Base-by-base conservation (phyloP, 2,113 vertebrate species). In the Colaptes auratus region DNA sequence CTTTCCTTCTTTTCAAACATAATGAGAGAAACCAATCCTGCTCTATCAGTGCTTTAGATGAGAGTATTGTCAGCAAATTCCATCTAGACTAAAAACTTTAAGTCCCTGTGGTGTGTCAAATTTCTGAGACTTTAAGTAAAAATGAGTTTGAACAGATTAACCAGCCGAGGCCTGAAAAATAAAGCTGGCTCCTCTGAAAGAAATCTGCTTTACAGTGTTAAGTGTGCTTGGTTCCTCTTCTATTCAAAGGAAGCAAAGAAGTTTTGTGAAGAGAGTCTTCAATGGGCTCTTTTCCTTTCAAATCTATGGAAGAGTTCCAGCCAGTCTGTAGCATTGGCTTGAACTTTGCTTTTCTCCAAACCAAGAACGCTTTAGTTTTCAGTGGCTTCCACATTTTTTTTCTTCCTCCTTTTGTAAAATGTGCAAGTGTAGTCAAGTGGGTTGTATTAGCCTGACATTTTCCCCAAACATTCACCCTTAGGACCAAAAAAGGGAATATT, bases 401-500 rank as follows among this genome's bases (percentile, higher is more conserved):
- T 48, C 82, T 67, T 91, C 18, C 70, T 87, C 23, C n/a, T 89
- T 96, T 94, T 92, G 85, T 89, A 70, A 94, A 63, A 89, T 46
- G 48, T 92, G 82, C 89, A 92, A 94, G 73, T 83, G 70, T 89
- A 92, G 93, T 93, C 89, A 95, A 92, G 88, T 85, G 88, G 77
- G 53, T 96, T 93, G 82, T 56, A 90, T 96, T 91, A 92, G 76
- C 58, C 80, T 48, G 93, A 63, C 69, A 72, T 91, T 90, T 91
- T 97, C 88, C 88, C 53, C 73, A 94, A 94, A 81, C 73, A 66
- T 90, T 92, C 76, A 84, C 88, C 82, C 79, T 86, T 72, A 95
- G 69, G 82, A 91, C 95, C 94, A 92, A 96, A 97, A 96, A 97
- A 90, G 94, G 95, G 87, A 95, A 93, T 90, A 92, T 86, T 89